Evolutionary conservation across 2,888 invertebrate species (phyloP), one percentile per base, ranked within the genome.

Genomic region (Sialis fuliginosa): DNA sequence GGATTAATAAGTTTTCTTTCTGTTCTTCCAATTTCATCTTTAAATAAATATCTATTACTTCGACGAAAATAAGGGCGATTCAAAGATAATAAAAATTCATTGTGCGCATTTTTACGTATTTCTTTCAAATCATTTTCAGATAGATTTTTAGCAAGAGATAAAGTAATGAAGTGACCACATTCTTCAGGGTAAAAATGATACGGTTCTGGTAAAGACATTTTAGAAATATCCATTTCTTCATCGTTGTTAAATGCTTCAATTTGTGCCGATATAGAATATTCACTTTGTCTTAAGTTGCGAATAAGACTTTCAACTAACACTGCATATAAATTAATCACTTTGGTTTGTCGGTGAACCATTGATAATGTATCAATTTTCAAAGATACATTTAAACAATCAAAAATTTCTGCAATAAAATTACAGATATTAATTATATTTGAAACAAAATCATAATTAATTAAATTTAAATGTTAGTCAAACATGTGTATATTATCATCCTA

Each of bases 131-230:
- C 72, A 51, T 79, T 76, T 58, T 87, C 84, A 5, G 74, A 66
- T 43, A 75, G 67, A 48, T 70, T 73, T 56, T 74, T 72, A 10
- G 83, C 76, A 58, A 85, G 81, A 40, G 83, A 69, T 53, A 81
- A 71, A 7, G 87, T 83, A 13, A 90, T 61, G 55, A 87, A 81
- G 62, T 88, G 86, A 1, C 83, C 82, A 55, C 82, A 72, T 52
- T 75, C 74, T 51, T 66, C 61, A 8, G 83, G 81, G 52, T 77
- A 74, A 60, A 83, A 90, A 62, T 91, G 90, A 60, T 77, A 77
- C 41, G 79, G 75, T 62, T 77, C 72, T 10, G 83, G 79, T 46
- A 75, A 53, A 30, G 67, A 53, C 55, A 60, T 54, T 56, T 51
- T 49, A 13, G 52, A 49, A 8, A 46, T 44, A 35, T 51, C 50